Conservation (phyloP, 92 coral and sea anemone genomes). For the Zoanthus sociatus region DNA sequence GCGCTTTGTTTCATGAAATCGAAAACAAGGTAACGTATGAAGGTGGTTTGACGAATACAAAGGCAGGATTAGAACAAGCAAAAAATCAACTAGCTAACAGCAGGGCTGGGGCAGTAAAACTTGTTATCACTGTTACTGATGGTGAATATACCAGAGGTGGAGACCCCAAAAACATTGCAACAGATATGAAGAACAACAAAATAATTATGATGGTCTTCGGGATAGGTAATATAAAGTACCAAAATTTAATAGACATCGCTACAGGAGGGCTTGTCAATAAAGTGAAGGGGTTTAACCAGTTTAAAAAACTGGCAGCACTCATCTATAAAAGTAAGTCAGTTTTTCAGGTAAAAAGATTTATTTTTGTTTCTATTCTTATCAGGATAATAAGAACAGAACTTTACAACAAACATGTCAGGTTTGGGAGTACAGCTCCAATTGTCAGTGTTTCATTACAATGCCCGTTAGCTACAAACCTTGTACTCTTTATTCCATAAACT, state of each 20-base stretch:
- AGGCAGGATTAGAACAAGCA: not conserved
- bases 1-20: not conserved
- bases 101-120: not conserved
- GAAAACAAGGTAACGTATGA: not conserved
- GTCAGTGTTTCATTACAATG: too few relatives aligned
- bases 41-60: not conserved
- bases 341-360: too few relatives aligned
- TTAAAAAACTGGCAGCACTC: not conserved
- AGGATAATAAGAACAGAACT: too few relatives aligned
- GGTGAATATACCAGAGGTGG: not conserved
- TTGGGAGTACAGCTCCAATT: too few relatives aligned
- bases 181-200: not conserved
- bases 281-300: not conserved
- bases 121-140: slow-evolving; percentile 15
- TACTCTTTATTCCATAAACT: too few relatives aligned
- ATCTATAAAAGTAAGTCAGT: not conserved
- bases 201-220: slow-evolving; percentile 1
- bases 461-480: too few relatives aligned
- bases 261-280: not conserved
- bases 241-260: not conserved
- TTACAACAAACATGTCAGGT: too few relatives aligned
- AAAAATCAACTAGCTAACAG: not conserved
- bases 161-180: not conserved
- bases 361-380: too few relatives aligned
- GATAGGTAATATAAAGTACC: not conserved